Evolutionary conservation across 2,888 invertebrate genomes (phyloP), one percentile per base, ranked within the genome.

Genomic region (Dicycla oo): DNA sequence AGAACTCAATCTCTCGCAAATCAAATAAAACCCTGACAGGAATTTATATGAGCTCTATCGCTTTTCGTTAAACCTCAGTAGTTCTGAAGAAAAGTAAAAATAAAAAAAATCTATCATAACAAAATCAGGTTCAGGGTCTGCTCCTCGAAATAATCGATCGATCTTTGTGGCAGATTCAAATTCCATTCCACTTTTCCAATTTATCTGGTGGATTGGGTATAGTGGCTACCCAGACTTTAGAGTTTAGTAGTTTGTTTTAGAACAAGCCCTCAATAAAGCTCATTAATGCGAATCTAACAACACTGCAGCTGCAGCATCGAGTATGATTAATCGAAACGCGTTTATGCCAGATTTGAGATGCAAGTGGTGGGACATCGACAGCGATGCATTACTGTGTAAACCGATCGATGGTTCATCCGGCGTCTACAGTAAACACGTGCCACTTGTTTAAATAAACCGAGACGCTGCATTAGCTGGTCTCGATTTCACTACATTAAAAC

Each of bases 401-500:
- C 94, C 92, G 95, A 96, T 95, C 95, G 94, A 95, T 94, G 94
- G 89, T 91, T 93, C 94, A 94, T 95, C 95, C 94, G 95, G 94
- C 94, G 93, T 89, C 90, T 90, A 88, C 88, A 80, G 93, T 95
- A 96, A 96, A 96, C 96, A 96, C 91, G 91, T 91, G 94, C 94
- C 96, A 95, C 95, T 96, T 96, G 96, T 95, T 93, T 92, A 95
- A 95, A 95, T 95, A 95, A 95, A 95, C 95, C 89, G 91, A 88
- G 88, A 88, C 91, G 88, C 89, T 92, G 94, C 95, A 96, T 96
- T 95, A 96, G 94, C 93, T 90, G 92, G 89, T 94, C 95, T 95
- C 95, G 94, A 94, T 95, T 95, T 92, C 95, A 95, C 93, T 93
- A 94, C 95, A 95, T 95, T 95, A 95, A 93, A 95, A 95, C 94